A percentile compares a stretch with the other conserved stretches of the same genome.
These are phyloP conservation scores for Oxycera nigricornis DNA, from an alignment of 2,888 invertebrate species.

Conservation along the genomic window DNA sequence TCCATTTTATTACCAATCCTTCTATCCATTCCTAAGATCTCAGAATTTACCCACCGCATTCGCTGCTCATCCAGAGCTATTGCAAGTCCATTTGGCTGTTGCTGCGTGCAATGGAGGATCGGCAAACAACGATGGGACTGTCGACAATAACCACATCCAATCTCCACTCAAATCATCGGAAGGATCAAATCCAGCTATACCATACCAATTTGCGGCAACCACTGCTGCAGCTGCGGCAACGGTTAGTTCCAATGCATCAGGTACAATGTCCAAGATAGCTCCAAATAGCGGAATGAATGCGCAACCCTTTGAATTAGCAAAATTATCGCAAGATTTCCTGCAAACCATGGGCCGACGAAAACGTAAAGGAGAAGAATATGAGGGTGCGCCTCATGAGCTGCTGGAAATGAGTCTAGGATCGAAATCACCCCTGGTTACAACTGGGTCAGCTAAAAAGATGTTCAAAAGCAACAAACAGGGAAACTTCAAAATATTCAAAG, in stretches of 20 bases:
- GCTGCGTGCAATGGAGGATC: slow-evolving; percentile 34
- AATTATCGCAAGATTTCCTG: slow-evolving; percentile 3
- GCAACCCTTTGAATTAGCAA: slow-evolving; percentile 2
- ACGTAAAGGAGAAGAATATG: slow-evolving; percentile 13
- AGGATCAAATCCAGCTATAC: neutral
- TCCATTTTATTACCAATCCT: slow-evolving; percentile 50
- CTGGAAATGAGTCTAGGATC: neutral
- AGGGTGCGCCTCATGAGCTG: neutral
- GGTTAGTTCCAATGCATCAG: neutral
- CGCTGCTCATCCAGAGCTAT: slow-evolving; percentile 8
- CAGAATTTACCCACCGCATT: slow-evolving; percentile 19
- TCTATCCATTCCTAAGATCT: slow-evolving; percentile 49
- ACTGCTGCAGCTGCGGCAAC: neutral
- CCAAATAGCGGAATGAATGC: neutral
- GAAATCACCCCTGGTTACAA: neutral
- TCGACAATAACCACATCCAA: neutral
- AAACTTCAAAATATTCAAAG: slow-evolving; percentile 79
- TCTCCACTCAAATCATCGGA: neutral
- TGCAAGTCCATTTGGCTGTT: slow-evolving; percentile 7
- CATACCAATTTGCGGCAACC: slow-evolving; percentile 11
- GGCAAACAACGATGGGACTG: neutral
- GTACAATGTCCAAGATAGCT: neutral
- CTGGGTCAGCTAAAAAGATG: slow-evolving; percentile 28
- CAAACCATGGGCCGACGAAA: neutral
- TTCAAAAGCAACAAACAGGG: slow-evolving; percentile 33